Evolutionary conservation across 2,113 vertebrate species (phyloP), one percentile per base, ranked within the genome.

Genomic region (Strigops habroptila): DNA sequence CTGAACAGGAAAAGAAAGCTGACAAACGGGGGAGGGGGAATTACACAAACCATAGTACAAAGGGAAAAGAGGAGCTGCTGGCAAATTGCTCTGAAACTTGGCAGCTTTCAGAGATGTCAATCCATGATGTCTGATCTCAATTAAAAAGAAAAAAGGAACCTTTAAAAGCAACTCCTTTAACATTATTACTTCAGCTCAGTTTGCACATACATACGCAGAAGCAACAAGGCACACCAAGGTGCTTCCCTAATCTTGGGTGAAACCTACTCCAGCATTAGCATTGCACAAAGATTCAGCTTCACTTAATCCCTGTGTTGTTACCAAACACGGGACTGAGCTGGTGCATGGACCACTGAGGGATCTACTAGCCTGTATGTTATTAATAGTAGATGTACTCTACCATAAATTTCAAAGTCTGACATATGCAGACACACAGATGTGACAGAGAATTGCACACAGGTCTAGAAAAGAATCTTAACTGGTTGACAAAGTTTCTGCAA

Each of bases 391-490:
- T 24, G 7, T 37, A 68, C 15, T 71, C 30, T 21, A 41, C 11
- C 25, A 67, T 21, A 48, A 69, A 53, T 63, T 85, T 70, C 19
- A 1, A 85, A 71, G 12, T 37, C 49, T 70, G 60, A 67, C 21
- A 33, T 4, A 46, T 3, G 18, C 41, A 81, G 25, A 41, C 31
- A 37, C 12, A 87, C 8, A 76, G 18, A 24, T 33, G 53, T 5
- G 16, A 73, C 5, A 79, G 3, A 52, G 17, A 81, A 68, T 18
- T 0, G 0, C 19, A 74, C 0, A 0, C 6, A 59, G 19, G 73
- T 53, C 12, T 60, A 76, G 31, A 7, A 91, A 65, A n/a, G 10
- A 80, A 33, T 18, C 31, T 55, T 52, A 82, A 48, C n/a, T 6
- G 19, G 12, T 16, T 0, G 1, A 12, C 41, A 78, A 30, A 63